Base-by-base conservation (phyloP, 2,888 invertebrate species). In the Zygaena filipendulae region DNA sequence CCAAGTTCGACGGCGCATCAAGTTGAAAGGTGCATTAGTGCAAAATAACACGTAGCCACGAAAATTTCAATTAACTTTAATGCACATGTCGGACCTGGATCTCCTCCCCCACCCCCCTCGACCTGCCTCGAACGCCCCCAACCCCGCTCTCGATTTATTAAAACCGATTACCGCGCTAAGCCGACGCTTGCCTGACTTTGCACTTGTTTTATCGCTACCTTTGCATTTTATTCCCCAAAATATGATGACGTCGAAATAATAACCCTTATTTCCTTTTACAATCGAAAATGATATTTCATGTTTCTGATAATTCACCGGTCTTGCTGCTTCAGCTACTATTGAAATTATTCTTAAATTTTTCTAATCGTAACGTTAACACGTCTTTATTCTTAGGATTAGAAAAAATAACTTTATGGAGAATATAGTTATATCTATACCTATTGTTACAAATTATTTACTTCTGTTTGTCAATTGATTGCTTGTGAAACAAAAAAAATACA, bases 31-130 rank as follows among this genome's bases (percentile, higher is more conserved):
- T 68, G 66, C 63, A 68, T 63, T 68, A 66, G 61, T 52, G 62
- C 61, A 52, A 64, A 71, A 63, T 68, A 68, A 70, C 55, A 62
- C 47, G 59, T 69, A 63, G 51, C 61, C 61, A 60, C 68, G 54
- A 69, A 72, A 71, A 68, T 70, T 69, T 71, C 71, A 72, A 71
- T 75, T 66, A 69, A 64, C 33, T 59, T 68, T 59, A 67, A 68
- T 70, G 67, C 68, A 69, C 59, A 63, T 66, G 63, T 60, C 56
- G 46, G 48, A 33, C 41, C 39, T 39, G 36, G 34, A 29, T 35
- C 33, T 38, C 38, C 30, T 32, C 27, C 36, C 39, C 29, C 30
- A 31, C 39, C 30, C 31, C 32, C 33, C 42, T 35, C 36, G 35
- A 30, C 29, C 33, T 32, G 41, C 38, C 31, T 34, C 29, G 32